Evolutionary conservation across 2,113 vertebrate species (phyloP), one percentile per base, ranked within the genome.

Genomic region (Centropristis striata): DNA sequence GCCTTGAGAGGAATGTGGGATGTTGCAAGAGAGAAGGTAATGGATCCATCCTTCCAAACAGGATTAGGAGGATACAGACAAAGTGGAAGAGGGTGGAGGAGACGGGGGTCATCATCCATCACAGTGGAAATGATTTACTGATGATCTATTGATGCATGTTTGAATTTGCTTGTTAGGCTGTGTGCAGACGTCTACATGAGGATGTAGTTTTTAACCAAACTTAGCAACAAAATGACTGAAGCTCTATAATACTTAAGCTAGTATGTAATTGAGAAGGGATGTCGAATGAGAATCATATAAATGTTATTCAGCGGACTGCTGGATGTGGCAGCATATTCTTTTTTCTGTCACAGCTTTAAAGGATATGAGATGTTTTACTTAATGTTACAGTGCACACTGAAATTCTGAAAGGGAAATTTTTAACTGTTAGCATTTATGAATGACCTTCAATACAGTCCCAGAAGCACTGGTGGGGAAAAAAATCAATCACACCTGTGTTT

Each of bases 31-130:
- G 81, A 71, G 18, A 53, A 78, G 51, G 80, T 83, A 85, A 88
- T 84, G 75, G 79, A 81, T 86, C 55, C 76, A 81, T 86, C 55
- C 76, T 86, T 70, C 69, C 47, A 72, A 75, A 90, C 44, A 21
- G 25, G 67, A 81, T 74, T 53, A 85, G 70, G 83, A 80, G 49
- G 69, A 78, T 58, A 51, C n/a, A 50, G 64, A 75, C 68, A 28
- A 58, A 79, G 53, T 74, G 70, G 53, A 37, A 36, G 47, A 63
- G 68, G 23, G 39, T 66, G 47, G 13, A 15, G 36, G 21, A 16
- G 65, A 57, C 61, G n/a, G 53, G 58, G 68, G 51, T 75, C 54
- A 10, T 37, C 60, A 83, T 86, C 54, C 44, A 76, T 88, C 81
- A 86, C 25, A 11, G 32, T 18, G 36, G 53, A 78, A 47, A 41